These are phyloP conservation scores for Mus minutoides DNA, from an alignment of 2,797 vertebrate species.

Conservation along the genomic window DNA sequence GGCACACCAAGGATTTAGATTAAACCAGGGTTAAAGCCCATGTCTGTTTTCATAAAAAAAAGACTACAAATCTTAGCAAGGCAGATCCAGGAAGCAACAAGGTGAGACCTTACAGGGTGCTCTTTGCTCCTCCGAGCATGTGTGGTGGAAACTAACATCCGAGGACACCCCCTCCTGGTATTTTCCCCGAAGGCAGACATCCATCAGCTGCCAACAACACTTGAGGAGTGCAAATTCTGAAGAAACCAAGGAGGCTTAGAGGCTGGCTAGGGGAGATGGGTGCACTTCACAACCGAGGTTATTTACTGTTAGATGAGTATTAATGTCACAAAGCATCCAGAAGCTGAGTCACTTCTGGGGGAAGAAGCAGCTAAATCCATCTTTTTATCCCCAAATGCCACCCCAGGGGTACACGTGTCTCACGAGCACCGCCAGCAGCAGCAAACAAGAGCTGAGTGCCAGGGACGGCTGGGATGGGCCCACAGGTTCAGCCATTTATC, in stretches of 20 bases:
- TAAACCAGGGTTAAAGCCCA: not conserved
- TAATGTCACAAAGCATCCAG: not conserved
- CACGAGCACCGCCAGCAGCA: not conserved
- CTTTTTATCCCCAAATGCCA: constrained; percentile 66
- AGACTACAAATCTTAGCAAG: not conserved
- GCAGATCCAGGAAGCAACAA: not conserved
- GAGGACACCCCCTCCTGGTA: not conserved
- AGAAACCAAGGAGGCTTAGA: not conserved
- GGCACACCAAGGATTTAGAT: not conserved
- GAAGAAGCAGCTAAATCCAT: constrained; percentile 72
- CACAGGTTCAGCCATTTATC: not conserved
- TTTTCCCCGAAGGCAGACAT: not conserved
- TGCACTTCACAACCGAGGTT: not conserved
- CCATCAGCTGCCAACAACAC: not conserved
- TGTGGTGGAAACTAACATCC: not conserved
- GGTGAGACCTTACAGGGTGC: not conserved
- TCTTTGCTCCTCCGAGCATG: not conserved
- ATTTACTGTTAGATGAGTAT: not conserved
- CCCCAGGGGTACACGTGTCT: not conserved
- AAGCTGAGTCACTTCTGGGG: constrained; percentile 76
- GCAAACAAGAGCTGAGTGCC: not conserved
- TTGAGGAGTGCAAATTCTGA: not conserved
- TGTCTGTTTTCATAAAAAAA: not conserved
- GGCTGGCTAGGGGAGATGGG: not conserved
- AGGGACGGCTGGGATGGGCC: not conserved